Percentiles rank a stretch among this genome's conserved stretches.
These are phyloP conservation scores for Leucoraja erinaceus DNA, from an alignment of 2,113 vertebrate genomes.

Conservation along the genomic window DNA sequence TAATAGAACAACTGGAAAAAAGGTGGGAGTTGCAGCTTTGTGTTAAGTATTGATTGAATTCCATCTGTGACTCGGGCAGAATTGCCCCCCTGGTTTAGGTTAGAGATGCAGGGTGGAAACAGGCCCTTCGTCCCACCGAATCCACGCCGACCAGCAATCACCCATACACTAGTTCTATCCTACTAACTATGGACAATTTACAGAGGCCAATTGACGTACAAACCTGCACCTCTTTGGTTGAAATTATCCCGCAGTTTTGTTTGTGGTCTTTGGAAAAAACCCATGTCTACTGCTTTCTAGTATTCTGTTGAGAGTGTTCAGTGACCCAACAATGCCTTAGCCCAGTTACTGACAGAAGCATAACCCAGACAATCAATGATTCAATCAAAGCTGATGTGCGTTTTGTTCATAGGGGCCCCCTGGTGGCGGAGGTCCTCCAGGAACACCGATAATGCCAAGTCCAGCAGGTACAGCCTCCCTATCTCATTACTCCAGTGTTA, in stretches of 20 bases:
- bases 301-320: background rate
- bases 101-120: too few relatives aligned
- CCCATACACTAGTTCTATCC: too few relatives aligned
- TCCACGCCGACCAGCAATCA: too few relatives aligned
- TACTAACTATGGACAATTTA: too few relatives aligned
- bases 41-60: background rate
- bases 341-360: conserved; percentile 30
- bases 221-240: background rate
- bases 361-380: conserved; percentile 32
- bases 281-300: background rate
- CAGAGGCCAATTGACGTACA: too few relatives aligned
- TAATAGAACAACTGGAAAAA: background rate
- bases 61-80: background rate
- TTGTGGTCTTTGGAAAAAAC: background rate
- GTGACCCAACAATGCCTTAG: conserved; percentile 30
- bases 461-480: conserved; percentile 73
- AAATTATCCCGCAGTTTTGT: background rate
- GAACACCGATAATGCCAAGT: conserved; percentile 98
- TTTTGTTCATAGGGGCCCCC: conserved; percentile 74
- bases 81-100: too few relatives aligned
- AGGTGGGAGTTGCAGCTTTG: background rate
- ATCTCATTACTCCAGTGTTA: background rate
- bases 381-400: conserved; percentile 39
- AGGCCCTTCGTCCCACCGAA: too few relatives aligned
- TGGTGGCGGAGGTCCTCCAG: conserved; percentile 88